Evolutionary conservation across 2,113 vertebrate genomes (phyloP).

Genomic region (Trachemys scripta): DNA sequence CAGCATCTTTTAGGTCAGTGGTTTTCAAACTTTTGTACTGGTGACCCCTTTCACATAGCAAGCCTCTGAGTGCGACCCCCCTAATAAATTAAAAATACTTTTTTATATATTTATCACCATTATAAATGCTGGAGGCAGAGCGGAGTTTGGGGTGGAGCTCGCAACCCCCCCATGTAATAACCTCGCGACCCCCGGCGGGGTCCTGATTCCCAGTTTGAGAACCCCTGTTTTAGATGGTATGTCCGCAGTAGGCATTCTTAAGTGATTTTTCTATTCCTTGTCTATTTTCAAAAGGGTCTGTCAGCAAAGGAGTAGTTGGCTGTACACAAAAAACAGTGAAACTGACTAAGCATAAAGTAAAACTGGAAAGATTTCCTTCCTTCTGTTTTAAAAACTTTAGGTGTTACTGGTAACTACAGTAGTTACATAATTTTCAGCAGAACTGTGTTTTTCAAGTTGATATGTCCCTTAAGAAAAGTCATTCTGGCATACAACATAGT

Average conservation of each 20-base stretch:
- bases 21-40: too few species aligned
- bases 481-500: not conserved
- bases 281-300: not conserved
- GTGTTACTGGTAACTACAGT: not conserved
- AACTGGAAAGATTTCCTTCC: not conserved
- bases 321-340: not conserved
- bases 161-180: too few species aligned
- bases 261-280: not conserved
- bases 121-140: too few species aligned
- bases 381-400: not conserved
- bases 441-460: not conserved
- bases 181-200: too few species aligned
- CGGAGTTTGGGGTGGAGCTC: too few species aligned
- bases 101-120: too few species aligned
- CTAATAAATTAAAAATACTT: too few species aligned
- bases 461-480: accelerated
- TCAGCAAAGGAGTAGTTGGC: not conserved
- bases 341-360: not conserved
- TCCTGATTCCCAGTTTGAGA: too few species aligned
- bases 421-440: not conserved
- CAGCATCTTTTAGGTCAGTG: not conserved
- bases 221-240: not conserved
- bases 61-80: too few species aligned
- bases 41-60: too few species aligned
- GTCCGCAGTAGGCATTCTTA: not conserved